Conservation (phyloP, 2,888 invertebrate species). For the Synanthedon tipuliformis region DNA sequence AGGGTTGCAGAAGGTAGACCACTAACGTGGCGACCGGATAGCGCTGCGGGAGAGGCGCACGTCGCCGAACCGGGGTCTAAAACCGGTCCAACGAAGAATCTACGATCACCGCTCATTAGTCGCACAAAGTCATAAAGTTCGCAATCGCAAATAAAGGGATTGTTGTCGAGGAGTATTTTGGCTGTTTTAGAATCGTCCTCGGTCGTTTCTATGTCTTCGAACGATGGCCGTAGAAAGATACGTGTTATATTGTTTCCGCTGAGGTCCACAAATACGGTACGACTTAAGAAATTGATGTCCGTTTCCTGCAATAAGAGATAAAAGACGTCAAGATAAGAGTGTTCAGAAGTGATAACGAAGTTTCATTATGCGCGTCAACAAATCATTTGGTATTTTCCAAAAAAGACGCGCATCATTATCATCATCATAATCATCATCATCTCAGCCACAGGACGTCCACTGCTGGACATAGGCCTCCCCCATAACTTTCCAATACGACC, state of each 20-base stretch:
- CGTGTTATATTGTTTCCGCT: conserved; percentile 21
- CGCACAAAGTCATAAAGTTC: conserved; percentile 13
- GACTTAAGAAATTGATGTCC: conserved; percentile 8
- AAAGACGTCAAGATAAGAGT: background rate
- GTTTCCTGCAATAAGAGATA: conserved; percentile 3
- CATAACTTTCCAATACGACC: too few relatives aligned
- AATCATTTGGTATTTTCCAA: too few relatives aligned
- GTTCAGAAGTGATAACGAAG: background rate
- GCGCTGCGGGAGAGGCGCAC: conserved; percentile 8
- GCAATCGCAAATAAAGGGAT: conserved; percentile 31
- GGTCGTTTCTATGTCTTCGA: background rate
- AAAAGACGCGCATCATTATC: too few relatives aligned
- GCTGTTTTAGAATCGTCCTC: background rate
- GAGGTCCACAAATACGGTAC: conserved; percentile 12
- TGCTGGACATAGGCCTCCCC: too few relatives aligned
- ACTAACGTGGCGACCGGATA: conserved; percentile 9
- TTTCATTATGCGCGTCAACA: too few relatives aligned
- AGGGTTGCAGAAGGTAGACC: conserved; percentile 1
- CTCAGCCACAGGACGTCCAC: too few relatives aligned
- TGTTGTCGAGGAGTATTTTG: conserved; percentile 18
- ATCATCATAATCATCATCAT: too few relatives aligned
- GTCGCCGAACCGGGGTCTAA: conserved; percentile 1
- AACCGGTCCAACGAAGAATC: background rate
- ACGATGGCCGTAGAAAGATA: background rate
- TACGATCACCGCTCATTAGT: conserved; percentile 5